Base-by-base conservation (phyloP, 2,797 vertebrate species). In the Octomys mimax region DNA sequence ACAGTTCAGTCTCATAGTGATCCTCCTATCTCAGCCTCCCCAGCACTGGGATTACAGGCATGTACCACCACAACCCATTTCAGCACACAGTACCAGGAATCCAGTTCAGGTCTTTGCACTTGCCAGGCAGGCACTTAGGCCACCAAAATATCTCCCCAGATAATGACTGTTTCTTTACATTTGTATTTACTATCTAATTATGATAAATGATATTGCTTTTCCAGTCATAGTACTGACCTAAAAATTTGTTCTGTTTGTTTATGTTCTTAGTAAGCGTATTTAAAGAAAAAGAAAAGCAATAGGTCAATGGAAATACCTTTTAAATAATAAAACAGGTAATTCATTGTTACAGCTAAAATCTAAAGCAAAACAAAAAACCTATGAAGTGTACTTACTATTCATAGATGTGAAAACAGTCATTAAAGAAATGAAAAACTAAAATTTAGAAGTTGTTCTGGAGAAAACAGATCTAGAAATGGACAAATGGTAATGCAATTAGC, bases 261-360 rank as follows among this genome's bases (percentile, higher is more conserved):
- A 22, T 36, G 36, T 70, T 36, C n/a, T 54, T 87, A 88, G 31
- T 85, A 61, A 88, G 68, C 68, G 2, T 85, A 81, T 91, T 92
- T 78, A 79, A 90, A 54, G 80, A 49, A 87, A 91, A 92, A 88
- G 70, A 6, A 49, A 94, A 87, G 33, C 13, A 61, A 66, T 6
- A 22, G 71, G 31, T 85, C 81, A 91, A 71, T 59, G 16, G 49
- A 57, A 83, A 79, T 61, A 14, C 19, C 64, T 68, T 68, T 68
- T 84, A 75, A 96, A 92, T 93, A 95, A 39, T 82, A 82, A 78
- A 11, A 46, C 1, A 66, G 21, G 8, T 70, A 93, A 82, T 79
- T 68, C 22, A 61, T 54, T 78, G 59, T 75, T 77, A 52, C 24
- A 31, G 49, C 49, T 52, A 70, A 70, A 70, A 70, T 36, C 59